These are phyloP conservation scores for Umimayanthus kanabou DNA, from an alignment of 92 coral and sea anemone genomes.

Conservation along the genomic window DNA sequence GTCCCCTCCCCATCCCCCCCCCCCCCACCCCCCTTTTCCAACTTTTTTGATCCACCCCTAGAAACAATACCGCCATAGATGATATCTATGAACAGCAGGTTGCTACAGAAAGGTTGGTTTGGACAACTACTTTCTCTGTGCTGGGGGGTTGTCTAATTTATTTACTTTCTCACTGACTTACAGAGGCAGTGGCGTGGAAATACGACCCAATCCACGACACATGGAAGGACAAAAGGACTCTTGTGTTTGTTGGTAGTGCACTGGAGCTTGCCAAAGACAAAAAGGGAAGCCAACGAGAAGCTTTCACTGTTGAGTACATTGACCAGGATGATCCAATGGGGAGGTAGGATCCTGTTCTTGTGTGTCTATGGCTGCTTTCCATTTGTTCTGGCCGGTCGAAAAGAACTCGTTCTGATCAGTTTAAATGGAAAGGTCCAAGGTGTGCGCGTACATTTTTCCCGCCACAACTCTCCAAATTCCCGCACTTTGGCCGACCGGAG, in stretches of 20 bases:
- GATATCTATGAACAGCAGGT: background rate
- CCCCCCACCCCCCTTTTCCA: no score
- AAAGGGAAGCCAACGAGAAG: constrained; percentile 86
- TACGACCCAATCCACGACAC: constrained; percentile 53
- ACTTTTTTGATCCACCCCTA: no score
- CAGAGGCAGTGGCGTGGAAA: constrained; percentile 66
- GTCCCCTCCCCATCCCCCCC: no score
- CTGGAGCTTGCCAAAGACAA: constrained; percentile 72
- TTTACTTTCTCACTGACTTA: constrained; percentile 27
- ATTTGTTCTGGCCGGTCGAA: no score
- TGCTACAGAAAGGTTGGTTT: background rate
- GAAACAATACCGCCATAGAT: background rate
- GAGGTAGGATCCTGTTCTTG: constrained; percentile 47
- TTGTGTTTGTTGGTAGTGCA: constrained; percentile 76
- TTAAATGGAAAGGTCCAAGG: no score
- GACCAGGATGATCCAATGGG: constrained; percentile 94
- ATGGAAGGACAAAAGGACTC: constrained; percentile 71
- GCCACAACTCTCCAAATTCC: no score
- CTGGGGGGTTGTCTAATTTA: background rate
- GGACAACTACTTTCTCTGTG: background rate
- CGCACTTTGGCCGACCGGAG: no score
- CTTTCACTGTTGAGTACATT: constrained; percentile 81
- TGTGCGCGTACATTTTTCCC: no score
- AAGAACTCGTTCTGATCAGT: no score
- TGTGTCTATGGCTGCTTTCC: background rate